Conservation (phyloP, 2,797 vertebrate genomes). For the Crypturellus tataupa region DNA sequence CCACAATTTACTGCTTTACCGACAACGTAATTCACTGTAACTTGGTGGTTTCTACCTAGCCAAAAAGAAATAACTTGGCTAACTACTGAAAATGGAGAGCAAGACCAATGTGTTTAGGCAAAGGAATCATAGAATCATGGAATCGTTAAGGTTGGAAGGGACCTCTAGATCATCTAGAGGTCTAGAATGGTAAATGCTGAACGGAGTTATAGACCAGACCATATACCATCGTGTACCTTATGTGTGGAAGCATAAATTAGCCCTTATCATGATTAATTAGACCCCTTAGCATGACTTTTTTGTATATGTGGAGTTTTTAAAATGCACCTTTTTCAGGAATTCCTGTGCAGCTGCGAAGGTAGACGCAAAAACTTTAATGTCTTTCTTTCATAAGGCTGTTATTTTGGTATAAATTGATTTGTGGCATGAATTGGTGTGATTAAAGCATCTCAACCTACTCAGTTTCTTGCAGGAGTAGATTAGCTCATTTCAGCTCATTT, state of each 20-base stretch:
- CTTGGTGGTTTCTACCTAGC: neutral
- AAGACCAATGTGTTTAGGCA: neutral
- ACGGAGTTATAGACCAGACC: neutral
- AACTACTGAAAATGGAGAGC: neutral
- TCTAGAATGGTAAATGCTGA: neutral
- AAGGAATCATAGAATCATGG: too few relatives aligned
- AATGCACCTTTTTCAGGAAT: neutral
- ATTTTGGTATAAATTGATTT: neutral
- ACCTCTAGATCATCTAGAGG: too few relatives aligned
- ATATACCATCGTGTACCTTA: accelerated
- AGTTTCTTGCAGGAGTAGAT: neutral
- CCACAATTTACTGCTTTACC: slow-evolving; percentile 56
- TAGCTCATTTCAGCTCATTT: neutral
- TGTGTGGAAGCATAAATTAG: neutral
- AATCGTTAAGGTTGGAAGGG: too few relatives aligned
- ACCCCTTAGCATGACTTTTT: neutral
- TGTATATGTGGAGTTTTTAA: neutral
- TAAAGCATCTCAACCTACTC: neutral
- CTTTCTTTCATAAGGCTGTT: neutral
- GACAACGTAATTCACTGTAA: slow-evolving; percentile 39
- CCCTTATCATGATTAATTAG: too few relatives aligned
- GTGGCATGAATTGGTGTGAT: neutral
- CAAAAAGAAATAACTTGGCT: neutral
- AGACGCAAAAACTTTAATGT: neutral
- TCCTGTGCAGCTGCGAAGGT: neutral